Evolutionary conservation across 2,113 vertebrate species (phyloP).

Genomic region (Pomatorhinus ruficollis): DNA sequence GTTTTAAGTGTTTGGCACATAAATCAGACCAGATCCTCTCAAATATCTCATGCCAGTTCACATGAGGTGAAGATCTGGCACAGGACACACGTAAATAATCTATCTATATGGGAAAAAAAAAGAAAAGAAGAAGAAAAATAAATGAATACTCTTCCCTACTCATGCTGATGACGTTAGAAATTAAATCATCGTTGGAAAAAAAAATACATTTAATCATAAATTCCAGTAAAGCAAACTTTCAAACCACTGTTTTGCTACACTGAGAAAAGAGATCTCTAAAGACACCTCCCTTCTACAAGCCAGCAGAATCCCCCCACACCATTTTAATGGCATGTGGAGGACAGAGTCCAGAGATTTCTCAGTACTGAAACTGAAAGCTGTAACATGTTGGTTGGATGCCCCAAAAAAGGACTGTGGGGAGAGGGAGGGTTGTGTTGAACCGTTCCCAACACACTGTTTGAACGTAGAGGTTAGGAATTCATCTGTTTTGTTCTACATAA

Average conservation of each 20-base stretch:
- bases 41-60: background rate
- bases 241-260: background rate
- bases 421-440: background rate
- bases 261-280: background rate
- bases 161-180: conserved; percentile 42
- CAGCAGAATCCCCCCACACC: background rate
- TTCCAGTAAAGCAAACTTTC: conserved; percentile 58
- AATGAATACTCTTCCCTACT: background rate
- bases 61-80: background rate
- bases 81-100: background rate
- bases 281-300: background rate
- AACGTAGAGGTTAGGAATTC: conserved; percentile 16
- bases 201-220: conserved; percentile 36
- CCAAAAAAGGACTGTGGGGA: background rate
- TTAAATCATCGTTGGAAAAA: background rate
- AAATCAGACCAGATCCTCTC: background rate
- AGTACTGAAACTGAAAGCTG: background rate
- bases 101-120: background rate
- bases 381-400: background rate
- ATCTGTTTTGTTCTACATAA: background rate
- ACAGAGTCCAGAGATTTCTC: background rate
- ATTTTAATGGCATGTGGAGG: background rate
- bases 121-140: background rate
- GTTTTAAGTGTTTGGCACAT: background rate
- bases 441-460: background rate